Evolutionary conservation across 2,113 vertebrate species (phyloP).

Genomic region (Tonatia bakeri): DNA sequence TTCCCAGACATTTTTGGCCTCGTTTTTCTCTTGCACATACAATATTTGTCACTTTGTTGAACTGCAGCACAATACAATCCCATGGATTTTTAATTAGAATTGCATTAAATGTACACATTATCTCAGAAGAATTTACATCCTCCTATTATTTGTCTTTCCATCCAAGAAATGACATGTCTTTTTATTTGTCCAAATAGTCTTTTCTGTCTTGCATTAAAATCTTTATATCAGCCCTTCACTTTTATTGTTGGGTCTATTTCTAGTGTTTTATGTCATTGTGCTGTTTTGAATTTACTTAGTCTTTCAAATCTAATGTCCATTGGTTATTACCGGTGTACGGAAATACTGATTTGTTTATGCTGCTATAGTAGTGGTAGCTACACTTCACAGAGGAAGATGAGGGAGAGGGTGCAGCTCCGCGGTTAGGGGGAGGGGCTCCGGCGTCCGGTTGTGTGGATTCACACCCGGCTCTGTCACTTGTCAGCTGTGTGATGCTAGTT

Average conservation of each 20-base stretch:
- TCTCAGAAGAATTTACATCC: not conserved
- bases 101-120: not conserved
- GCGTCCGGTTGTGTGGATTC: no score
- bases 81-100: not conserved
- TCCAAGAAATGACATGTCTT: not conserved
- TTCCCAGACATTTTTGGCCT: not conserved
- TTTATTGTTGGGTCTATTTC: not conserved
- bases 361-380: not conserved
- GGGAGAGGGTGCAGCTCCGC: no score
- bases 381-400: not conserved
- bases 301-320: not conserved
- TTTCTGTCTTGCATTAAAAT: not conserved
- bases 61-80: not conserved
- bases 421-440: not conserved
- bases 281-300: not conserved
- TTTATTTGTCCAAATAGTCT: not conserved
- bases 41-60: not conserved
- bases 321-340: not conserved
- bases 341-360: not conserved
- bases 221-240: not conserved
- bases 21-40: not conserved
- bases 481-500: not conserved
- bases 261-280: not conserved
- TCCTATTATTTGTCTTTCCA: not conserved
- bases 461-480: not conserved